Base-by-base conservation (phyloP, 2,113 vertebrate genomes). In the Mola mola region DNA sequence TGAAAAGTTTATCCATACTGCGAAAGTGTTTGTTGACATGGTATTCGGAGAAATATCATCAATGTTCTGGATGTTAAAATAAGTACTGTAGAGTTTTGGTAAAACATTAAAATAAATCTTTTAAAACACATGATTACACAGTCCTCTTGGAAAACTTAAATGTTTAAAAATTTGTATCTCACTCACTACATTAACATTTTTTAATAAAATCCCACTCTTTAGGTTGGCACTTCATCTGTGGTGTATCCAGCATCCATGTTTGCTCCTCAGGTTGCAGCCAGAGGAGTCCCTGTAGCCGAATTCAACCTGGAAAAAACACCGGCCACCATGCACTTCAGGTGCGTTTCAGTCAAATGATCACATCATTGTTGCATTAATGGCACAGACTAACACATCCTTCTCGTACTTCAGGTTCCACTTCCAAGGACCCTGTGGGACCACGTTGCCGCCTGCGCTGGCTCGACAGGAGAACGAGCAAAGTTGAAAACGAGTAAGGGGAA, bases 161-260 rank as follows among this genome's bases (percentile, higher is more conserved):
- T 28, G 26, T 28, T 4, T 28, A 28, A 28, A 28, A n/a, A n/a
- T n/a, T n/a, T n/a, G n/a, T n/a, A n/a, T n/a, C n/a, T n/a, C n/a
- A 29, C 9, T 29, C 2, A 29, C 28, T 20, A 17, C 9, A 20
- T 17, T 17, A 37, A 37, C 6, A 25, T 16, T 21, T 22, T 8
- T 29, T 8, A 16, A 6, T 16, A 10, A 37, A 21, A 16, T 21
- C 25, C 21, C 53, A 11, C 61, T 58, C 50, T 53, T 40, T 58
- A 99, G 97, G 95, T 96, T 2, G 97, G 97, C 15, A 98, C 97
- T 0, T 99, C 97, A 2, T 98, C 97, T 0, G 64, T 97, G 53
- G 96, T 99, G 66, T 98, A 98, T 72, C 97, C 97, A 1, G 96
- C 97, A 0, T 97, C 96, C 44, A 96, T 96, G 94, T 98, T 98